These are phyloP conservation scores for Hemiprocne comata DNA, from an alignment of 2,113 vertebrate species.

Conservation along the genomic window DNA sequence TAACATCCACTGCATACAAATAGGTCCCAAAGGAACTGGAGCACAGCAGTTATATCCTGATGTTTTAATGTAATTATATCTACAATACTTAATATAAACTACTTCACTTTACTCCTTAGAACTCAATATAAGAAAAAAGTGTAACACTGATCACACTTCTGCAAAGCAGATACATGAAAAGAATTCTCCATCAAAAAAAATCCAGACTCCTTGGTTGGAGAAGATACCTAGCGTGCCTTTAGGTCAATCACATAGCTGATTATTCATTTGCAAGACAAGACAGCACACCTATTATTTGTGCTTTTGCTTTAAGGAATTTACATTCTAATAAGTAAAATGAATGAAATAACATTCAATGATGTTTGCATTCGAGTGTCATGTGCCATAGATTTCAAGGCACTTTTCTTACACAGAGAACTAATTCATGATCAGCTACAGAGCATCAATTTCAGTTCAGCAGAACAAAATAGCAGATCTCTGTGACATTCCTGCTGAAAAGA, in stretches of 20 bases:
- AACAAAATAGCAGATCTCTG: background rate
- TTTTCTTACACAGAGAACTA: background rate
- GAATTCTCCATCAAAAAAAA: background rate
- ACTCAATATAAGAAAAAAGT: background rate
- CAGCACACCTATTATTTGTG: background rate
- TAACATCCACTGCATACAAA: background rate
- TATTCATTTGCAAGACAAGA: background rate
- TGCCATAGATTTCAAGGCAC: background rate
- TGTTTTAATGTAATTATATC: background rate
- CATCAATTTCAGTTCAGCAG: background rate
- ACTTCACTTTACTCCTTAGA: background rate
- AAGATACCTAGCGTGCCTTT: background rate
- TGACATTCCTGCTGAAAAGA: background rate
- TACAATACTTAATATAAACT: background rate
- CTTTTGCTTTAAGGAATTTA: background rate
- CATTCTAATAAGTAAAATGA: constrained; percentile 18
- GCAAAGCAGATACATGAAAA: background rate
- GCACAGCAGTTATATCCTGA: background rate
- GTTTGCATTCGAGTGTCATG: background rate
- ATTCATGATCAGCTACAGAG: background rate
- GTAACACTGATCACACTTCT: background rate
- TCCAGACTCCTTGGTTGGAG: background rate
- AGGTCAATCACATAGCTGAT: background rate
- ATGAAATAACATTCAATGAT: background rate
- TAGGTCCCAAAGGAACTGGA: background rate